Base-by-base conservation (phyloP, 2,113 vertebrate genomes). In the Cephalopholis sonnerati region DNA sequence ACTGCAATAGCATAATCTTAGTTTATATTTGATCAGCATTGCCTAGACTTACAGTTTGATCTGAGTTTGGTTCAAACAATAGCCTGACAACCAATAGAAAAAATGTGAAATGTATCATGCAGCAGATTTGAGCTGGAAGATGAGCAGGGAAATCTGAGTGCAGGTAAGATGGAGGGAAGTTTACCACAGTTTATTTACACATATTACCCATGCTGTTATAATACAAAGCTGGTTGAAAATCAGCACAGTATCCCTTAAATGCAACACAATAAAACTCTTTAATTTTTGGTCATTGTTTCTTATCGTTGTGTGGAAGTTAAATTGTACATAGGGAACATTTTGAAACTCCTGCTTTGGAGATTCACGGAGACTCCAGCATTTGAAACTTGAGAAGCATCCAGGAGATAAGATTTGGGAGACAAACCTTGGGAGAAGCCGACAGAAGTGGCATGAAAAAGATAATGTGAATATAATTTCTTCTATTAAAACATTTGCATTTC, bases 401-500 rank as follows among this genome's bases (percentile, higher is more conserved):
- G 12, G 8, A 29, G 9, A 17, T 18, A 12, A 32, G 8, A 13
- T 53, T 68, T 9, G 7, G 29, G 72, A 20, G 18, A 18, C 12
- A 27, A 44, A 67, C 5, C 20, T 6, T 71, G 39, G 36, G 44
- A 61, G 44, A 61, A n/a, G n/a, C 10, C 25, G 7, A 12, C 9
- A 27, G 32, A 62, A 16, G 50, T 12, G 6, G n/a, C 24, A 24
- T 54, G 16, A 62, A 54, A 77, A 50, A 22, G 11, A n/a, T 11
- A 20, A 24, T 24, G 10, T 16, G 12, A 74, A 59, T 50, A 25
- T 62, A 18, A 51, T 25, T 8, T 29, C 29, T 51, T 57, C 13
- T 48, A 62, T 41, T 74, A 25, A 58, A 39, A 57, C 39, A 76
- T 63, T 57, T 55, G 57, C 36, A 81, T 67, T 51, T 65, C 54